Conservation (phyloP, 2,113 vertebrate genomes). For the Psephotus haematonotus region DNA sequence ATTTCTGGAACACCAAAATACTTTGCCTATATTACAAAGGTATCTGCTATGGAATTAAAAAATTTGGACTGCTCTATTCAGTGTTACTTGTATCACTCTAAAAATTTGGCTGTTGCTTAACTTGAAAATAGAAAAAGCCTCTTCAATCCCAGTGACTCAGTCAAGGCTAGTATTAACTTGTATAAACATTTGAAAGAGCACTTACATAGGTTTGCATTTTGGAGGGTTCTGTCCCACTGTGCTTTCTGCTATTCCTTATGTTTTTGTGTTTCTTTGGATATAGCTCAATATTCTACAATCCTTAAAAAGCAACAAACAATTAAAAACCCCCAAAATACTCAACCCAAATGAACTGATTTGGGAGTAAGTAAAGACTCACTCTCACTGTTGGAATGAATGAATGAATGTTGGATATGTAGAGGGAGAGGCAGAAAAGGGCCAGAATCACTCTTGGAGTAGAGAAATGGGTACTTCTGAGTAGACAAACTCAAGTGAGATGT, state of each 20-base stretch:
- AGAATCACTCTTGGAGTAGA: background rate
- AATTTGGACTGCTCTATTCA: background rate
- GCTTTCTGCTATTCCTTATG: background rate
- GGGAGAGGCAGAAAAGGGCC: background rate
- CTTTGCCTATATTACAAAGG: background rate
- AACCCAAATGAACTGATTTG: too few relatives aligned
- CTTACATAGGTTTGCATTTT: background rate
- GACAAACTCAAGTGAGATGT: background rate
- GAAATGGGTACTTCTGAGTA: background rate
- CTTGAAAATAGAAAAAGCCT: background rate
- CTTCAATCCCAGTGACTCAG: background rate
- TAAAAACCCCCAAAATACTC: background rate
- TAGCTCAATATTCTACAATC: background rate
- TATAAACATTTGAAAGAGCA: background rate
- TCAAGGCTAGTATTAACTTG: background rate
- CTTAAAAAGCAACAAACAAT: background rate
- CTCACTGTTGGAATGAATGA: background rate
- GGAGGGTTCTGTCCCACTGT: background rate
- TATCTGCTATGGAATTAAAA: background rate
- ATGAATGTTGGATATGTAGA: background rate
- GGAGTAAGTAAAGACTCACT: background rate
- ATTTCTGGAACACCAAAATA: background rate
- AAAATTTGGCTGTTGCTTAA: background rate
- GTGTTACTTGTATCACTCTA: background rate
- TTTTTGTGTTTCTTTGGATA: background rate